Evolutionary conservation across 1,140 invertebrate genomes (phyloP).

Genomic region (Drosophila kohkoa): DNA sequence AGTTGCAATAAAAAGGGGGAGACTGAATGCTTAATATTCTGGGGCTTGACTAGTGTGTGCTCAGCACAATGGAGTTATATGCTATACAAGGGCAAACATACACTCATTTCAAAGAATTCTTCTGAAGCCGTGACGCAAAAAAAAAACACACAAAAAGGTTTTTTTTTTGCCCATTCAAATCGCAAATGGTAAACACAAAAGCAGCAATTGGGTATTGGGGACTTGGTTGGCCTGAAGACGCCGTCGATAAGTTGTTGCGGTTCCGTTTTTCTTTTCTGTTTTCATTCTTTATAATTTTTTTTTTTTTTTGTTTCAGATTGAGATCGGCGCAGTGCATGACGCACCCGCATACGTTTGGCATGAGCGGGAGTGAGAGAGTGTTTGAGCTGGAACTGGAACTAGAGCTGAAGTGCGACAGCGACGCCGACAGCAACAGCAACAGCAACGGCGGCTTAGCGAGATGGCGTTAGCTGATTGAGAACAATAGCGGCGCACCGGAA

Average conservation of each 20-base stretch:
- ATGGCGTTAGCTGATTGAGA: constrained; percentile 80
- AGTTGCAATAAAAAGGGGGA: background rate
- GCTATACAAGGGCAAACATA: background rate
- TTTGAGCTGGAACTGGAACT: background rate
- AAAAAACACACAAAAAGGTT: constrained; percentile 12
- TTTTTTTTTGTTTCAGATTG: constrained; percentile 23
- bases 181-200: constrained; percentile 38
- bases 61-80: constrained; percentile 28
- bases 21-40: constrained; percentile 19
- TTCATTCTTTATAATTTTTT: background rate
- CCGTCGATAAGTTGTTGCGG: constrained; percentile 19
- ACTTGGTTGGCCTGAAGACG: constrained; percentile 31
- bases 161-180: constrained; percentile 43
- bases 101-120: constrained; percentile 33
- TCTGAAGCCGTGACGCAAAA: constrained; percentile 25
- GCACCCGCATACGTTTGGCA: constrained; percentile 56
- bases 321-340: constrained; percentile 41
- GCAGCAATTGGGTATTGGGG: constrained; percentile 39
- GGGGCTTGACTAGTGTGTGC: constrained; percentile 12
- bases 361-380: constrained; percentile 1
- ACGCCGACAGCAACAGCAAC: constrained; percentile 29
- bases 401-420: constrained; percentile 21
- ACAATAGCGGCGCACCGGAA: constrained; percentile 74
- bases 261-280: constrained; percentile 13
- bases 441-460: constrained; percentile 38